Percentiles rank a stretch among this genome's conserved stretches.
phyloP scores from a whole-genome alignment of 2,797 vertebrate genomes.

The Meriones psammophilus region DNA sequence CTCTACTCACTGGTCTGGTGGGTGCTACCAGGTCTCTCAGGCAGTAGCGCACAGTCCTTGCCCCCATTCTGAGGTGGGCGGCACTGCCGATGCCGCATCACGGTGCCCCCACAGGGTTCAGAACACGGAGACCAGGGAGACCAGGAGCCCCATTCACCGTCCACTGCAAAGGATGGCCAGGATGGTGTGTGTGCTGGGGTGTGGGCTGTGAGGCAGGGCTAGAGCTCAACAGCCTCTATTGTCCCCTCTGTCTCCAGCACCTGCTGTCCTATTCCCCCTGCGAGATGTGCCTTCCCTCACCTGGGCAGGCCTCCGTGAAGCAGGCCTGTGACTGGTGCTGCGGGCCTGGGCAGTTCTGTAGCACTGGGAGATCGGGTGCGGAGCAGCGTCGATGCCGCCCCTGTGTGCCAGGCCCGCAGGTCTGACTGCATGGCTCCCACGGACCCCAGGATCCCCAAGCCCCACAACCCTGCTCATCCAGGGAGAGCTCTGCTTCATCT shows the following conservation, averaged over 20 bases:
- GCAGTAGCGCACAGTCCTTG: constrained; percentile 88
- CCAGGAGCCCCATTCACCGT: constrained; percentile 93
- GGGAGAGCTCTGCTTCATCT: constrained; percentile 58
- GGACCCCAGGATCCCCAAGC: constrained; percentile 92
- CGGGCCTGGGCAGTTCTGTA: constrained; percentile 89
- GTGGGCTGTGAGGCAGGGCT: accelerated
- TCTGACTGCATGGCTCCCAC: constrained; percentile 91
- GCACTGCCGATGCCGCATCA: constrained; percentile 90
- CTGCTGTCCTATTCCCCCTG: accelerated
- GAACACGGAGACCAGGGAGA: constrained; percentile 93
- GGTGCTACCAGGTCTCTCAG: constrained; percentile 77
- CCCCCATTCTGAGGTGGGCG: constrained; percentile 91
- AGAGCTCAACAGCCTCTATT: not conserved
- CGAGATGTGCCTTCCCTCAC: constrained; percentile 80
- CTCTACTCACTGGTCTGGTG: constrained; percentile 91
- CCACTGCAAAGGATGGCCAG: constrained; percentile 85
- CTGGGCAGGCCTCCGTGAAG: constrained; percentile 91
- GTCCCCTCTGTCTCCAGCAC: too few relatives aligned
- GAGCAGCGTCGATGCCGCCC: constrained; percentile 88
- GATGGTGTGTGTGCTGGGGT: too few relatives aligned
- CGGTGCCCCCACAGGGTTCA: constrained; percentile 89
- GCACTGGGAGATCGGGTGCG: constrained; percentile 66
- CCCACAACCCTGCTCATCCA: constrained; percentile 91
- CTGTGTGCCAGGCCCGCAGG: constrained; percentile 91
- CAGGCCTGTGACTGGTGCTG: constrained; percentile 90